Conservation (phyloP, 2,797 vertebrate genomes). For the Coregonus suidteri region DNA sequence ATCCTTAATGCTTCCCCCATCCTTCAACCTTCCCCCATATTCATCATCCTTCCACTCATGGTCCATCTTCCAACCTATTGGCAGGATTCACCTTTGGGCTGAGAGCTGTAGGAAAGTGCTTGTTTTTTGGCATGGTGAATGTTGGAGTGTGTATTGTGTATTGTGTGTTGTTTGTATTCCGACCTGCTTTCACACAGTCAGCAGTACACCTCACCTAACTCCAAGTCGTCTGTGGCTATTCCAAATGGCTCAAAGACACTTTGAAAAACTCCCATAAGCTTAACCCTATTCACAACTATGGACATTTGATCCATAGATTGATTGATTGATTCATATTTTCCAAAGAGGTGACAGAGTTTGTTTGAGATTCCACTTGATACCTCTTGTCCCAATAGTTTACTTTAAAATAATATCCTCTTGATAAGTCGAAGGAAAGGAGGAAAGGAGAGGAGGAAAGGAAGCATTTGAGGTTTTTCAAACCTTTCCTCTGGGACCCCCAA, state of each 20-base stretch:
- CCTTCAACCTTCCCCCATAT: neutral
- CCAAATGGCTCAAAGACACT: constrained; percentile 1
- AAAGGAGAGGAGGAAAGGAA: neutral
- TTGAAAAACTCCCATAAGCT: neutral
- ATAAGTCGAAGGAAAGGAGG: neutral
- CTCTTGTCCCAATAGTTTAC: neutral
- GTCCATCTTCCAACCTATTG: neutral
- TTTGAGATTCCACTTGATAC: neutral
- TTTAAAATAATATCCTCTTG: neutral
- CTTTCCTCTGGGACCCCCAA: too few relatives aligned
- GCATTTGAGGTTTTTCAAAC: neutral
- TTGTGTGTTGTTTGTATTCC: constrained; percentile 23
- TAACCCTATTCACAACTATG: neutral
- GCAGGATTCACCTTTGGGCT: neutral
- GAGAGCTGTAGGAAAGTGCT: neutral
- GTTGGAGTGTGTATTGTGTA: constrained; percentile 1
- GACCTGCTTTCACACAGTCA: constrained; percentile 24
- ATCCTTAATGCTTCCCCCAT: neutral
- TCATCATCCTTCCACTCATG: constrained; percentile 1
- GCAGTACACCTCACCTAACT: neutral
- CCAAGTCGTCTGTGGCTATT: constrained; percentile 5
- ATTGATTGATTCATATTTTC: too few relatives aligned
- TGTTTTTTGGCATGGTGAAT: neutral
- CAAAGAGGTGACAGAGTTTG: neutral
- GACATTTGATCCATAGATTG: neutral